Percentiles rank a stretch among this genome's conserved stretches.
These are phyloP conservation scores for Troilus luridus DNA, from an alignment of 2,888 invertebrate genomes.

Conservation along the genomic window DNA sequence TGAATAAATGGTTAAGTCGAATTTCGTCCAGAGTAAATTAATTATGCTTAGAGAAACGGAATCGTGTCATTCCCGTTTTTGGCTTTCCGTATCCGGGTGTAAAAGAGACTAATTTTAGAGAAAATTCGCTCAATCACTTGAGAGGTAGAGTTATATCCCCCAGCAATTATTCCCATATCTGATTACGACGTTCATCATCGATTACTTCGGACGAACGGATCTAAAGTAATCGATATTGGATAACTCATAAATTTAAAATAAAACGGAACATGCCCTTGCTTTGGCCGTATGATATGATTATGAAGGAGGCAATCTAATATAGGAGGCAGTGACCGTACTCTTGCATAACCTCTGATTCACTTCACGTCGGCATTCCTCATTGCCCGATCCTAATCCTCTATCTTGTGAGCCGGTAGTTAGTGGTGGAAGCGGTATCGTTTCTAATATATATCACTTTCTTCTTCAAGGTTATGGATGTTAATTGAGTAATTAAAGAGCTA, in stretches of 20 bases:
- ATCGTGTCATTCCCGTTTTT: too few species aligned
- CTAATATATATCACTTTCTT: background rate
- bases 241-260: background rate
- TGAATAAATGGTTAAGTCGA: too few species aligned
- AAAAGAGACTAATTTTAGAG: too few species aligned
- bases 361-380: slow-evolving; percentile 38
- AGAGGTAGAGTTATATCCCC: too few species aligned
- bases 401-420: background rate
- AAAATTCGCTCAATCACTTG: too few species aligned
- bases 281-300: background rate
- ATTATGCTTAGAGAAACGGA: too few species aligned
- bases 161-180: too few species aligned
- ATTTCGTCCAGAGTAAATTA: too few species aligned
- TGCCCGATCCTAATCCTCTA: slow-evolving; percentile 10
- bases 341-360: slow-evolving; percentile 26
- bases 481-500: background rate
- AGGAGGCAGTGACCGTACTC: background rate
- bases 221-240: too few species aligned
- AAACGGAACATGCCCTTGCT: background rate
- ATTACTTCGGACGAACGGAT: too few species aligned
- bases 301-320: background rate
- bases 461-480: background rate
- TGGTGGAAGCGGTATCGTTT: background rate
- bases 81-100: too few species aligned
- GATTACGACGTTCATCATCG: too few species aligned